These are phyloP conservation scores for Antennarius striatus DNA, from an alignment of 2,113 vertebrate genomes.

Conservation along the genomic window DNA sequence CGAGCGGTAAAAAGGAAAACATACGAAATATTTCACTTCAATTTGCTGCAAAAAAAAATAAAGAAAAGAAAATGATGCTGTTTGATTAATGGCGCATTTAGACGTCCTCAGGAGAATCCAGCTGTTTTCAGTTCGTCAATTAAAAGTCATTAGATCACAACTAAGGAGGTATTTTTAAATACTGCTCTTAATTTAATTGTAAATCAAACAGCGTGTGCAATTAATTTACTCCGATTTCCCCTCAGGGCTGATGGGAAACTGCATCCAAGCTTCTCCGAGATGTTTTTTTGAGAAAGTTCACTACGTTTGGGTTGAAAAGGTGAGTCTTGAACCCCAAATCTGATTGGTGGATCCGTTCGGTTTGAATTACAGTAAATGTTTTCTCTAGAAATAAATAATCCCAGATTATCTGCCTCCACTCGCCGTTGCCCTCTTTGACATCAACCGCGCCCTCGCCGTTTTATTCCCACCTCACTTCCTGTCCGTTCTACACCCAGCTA, in stretches of 20 bases:
- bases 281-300: neutral
- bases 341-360: no score
- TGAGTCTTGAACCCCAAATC: neutral
- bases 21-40: neutral
- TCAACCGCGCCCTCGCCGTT: no score
- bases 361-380: no score
- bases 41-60: neutral
- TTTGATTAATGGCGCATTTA: neutral
- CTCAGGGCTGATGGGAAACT: slow-evolving; percentile 32
- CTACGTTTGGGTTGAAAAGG: neutral
- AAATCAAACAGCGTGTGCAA: slow-evolving; percentile 26
- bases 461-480: no score
- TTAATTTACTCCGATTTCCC: slow-evolving; percentile 35
- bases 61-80: no score
- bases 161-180: slow-evolving; percentile 51
- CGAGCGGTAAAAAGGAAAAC: neutral
- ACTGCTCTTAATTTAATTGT: slow-evolving; percentile 24
- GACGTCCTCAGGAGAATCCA: slow-evolving; percentile 20
- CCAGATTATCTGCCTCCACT: no score
- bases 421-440: no score
- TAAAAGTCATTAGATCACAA: slow-evolving; percentile 51
- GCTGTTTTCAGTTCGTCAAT: slow-evolving; percentile 41
- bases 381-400: no score
- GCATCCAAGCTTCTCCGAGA: neutral
- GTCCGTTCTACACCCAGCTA: slow-evolving; percentile 8